A percentile compares a stretch with the other conserved stretches of the same genome.
These are phyloP conservation scores for Oryctes rhinoceros DNA, from an alignment of 1,140 invertebrate species.

Conservation along the genomic window DNA sequence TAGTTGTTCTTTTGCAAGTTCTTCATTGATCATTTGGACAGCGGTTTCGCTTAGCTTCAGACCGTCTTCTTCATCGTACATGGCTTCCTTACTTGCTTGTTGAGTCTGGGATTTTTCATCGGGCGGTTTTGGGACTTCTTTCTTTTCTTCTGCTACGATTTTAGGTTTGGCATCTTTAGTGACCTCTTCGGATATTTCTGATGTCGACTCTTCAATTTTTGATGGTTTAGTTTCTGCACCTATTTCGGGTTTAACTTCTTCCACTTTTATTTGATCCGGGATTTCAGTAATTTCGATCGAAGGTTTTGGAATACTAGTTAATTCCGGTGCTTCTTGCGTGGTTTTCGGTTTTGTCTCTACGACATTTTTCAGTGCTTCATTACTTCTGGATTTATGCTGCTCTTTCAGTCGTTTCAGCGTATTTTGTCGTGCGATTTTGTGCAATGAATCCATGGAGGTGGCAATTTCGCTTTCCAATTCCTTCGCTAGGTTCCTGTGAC, in stretches of 20 bases:
- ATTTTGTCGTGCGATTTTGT: slow-evolving; percentile 22
- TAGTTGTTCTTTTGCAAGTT: slow-evolving; percentile 39
- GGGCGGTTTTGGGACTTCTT: slow-evolving; percentile 39
- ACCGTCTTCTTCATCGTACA: slow-evolving; percentile 55
- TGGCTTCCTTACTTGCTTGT: slow-evolving; percentile 45
- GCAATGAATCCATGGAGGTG: slow-evolving; percentile 32
- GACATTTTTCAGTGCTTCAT: neutral
- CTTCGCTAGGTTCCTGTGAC: slow-evolving; percentile 27
- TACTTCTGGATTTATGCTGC: slow-evolving; percentile 1
- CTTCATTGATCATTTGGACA: slow-evolving; percentile 44
- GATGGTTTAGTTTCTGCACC: slow-evolving; percentile 8
- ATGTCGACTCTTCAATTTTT: neutral
- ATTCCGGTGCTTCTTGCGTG: slow-evolving; percentile 36
- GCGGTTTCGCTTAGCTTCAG: slow-evolving; percentile 50
- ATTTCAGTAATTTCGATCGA: slow-evolving; percentile 2
- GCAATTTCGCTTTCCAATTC: slow-evolving; percentile 34
- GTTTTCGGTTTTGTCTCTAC: neutral
- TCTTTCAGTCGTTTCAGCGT: slow-evolving; percentile 1
- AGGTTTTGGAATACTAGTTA: neutral
- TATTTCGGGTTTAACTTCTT: slow-evolving; percentile 37
- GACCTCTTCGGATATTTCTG: slow-evolving; percentile 20
- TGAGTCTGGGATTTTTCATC: slow-evolving; percentile 30
- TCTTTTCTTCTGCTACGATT: slow-evolving; percentile 42
- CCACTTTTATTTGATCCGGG: slow-evolving; percentile 34
- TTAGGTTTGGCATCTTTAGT: neutral